Evolutionary conservation across 2,888 invertebrate species (phyloP), one percentile per base, ranked within the genome.

Genomic region (Lampropteryx suffumata): DNA sequence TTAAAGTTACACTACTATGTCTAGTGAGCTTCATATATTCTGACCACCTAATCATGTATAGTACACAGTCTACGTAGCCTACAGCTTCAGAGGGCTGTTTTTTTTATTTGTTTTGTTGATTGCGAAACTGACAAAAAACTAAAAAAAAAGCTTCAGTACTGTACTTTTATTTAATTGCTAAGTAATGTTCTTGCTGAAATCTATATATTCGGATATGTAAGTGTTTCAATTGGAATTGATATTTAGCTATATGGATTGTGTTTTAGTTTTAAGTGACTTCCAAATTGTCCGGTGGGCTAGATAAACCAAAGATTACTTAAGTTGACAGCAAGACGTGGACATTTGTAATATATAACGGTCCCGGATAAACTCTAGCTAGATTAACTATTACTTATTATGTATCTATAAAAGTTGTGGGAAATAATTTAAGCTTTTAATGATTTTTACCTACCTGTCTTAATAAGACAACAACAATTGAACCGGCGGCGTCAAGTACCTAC

Each of bases 261-360:
- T 81, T 81, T 80, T 76, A 79, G 76, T 72, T 11, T 61, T 72
- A 78, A 72, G 79, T 62, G 71, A 78, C 69, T 74, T 74, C 75
- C 67, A 77, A 77, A 76, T 68, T 67, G 70, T 77, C 74, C 73
- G 87, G 88, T 87, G 85, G 89, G 89, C 89, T 89, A 89, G 89
- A 81, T 69, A 80, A 88, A 90, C 89, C 89, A 90, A 89, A 90
- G 85, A 89, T 81, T 82, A 84, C 64, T 78, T 84, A 85, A 53
- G 76, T 67, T 65, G 53, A 59, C 60, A 55, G 55, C 50, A 62
- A 61, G 85, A 78, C 77, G 84, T 50, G 88, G 82, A 76, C 62
- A 63, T 52, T 61, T 89, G 89, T 90, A 87, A 61, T 55, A 88
- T 84, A 89, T 88, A 83, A 71, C 61, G 58, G 60, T 74, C 84